Percentiles rank a stretch among this genome's conserved stretches.
These are phyloP conservation scores for Pangasius djambal DNA, from an alignment of 2,797 vertebrate genomes.

Conservation along the genomic window DNA sequence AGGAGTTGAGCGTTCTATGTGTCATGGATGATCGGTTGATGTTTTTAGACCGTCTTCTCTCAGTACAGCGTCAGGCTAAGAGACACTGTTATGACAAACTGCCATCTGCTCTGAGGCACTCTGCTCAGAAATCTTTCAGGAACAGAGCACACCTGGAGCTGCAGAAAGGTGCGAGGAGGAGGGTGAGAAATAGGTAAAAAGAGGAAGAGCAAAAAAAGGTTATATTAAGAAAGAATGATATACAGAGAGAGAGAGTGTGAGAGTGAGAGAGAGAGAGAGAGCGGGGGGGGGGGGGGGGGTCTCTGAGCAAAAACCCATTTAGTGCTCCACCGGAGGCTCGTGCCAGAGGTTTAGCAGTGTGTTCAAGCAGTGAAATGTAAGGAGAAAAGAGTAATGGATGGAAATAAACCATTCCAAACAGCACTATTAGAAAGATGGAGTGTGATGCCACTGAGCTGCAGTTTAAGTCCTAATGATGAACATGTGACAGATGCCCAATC, in stretches of 20 bases:
- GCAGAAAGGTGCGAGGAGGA: background rate
- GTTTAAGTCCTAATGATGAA: slow-evolving; percentile 22
- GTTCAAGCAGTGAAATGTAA: slow-evolving; percentile 59
- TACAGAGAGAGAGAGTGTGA: background rate
- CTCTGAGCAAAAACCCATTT: slow-evolving; percentile 45
- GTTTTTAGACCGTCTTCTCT: background rate
- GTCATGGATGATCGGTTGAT: background rate
- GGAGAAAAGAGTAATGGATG: slow-evolving; percentile 45
- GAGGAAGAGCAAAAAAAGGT: background rate
- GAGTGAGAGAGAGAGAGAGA: background rate
- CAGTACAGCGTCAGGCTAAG: slow-evolving; percentile 14
- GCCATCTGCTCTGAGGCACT: background rate
- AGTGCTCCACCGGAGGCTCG: slow-evolving; percentile 47
- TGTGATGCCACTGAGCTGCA: slow-evolving; percentile 7
- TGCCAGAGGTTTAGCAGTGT: slow-evolving; percentile 47
- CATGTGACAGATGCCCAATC: slow-evolving; percentile 2
- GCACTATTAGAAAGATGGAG: slow-evolving; percentile 19
- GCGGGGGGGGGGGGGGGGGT: background rate
- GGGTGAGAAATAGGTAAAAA: background rate
- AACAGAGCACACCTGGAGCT: background rate
- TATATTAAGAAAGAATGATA: background rate
- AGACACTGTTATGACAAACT: slow-evolving; percentile 47
- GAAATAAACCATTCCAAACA: slow-evolving; percentile 26
- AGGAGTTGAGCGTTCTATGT: slow-evolving; percentile 16
- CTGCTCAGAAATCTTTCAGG: slow-evolving; percentile 14